Evolutionary conservation across 2,888 invertebrate species (phyloP), one percentile per base, ranked within the genome.

Genomic region (Leucania comma): DNA sequence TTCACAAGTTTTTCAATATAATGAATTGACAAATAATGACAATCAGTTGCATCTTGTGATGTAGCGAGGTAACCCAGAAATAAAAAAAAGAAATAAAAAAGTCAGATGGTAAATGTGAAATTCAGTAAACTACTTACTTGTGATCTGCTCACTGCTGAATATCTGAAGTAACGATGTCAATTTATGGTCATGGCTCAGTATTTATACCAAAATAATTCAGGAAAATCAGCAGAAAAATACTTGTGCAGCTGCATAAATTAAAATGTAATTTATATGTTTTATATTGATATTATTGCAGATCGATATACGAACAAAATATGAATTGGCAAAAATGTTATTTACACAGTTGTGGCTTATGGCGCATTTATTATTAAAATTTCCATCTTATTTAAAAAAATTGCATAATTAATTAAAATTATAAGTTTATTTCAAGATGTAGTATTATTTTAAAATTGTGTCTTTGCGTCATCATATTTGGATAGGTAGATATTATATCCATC

Each of bases 171-270:
- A 42, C 54, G 38, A 69, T 77, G 22, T n/a, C 32, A 20, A 26
- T 32, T 20, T 2, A 29, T 22, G 17, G 50, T 26, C 1, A 6
- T n/a, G 9, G 5, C 20, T 17, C 12, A 50, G 26, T 42, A 48
- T 73, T 56, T 70, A 77, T 73, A 73, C n/a, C 50, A 56, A 69
- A 76, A 35, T 48, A 0, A 54, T 26, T 50, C 9, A 32, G n/a
- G 24, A 20, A 20, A 9, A 60, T 2, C 2, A 6, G 20, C 42
- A 3, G 35, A 38, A 3, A 77, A 73, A 70, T 60, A 77, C n/a
- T 77, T 70, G 17, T 0, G 35, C 42, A 73, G 20, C 22, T 77
- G 70, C 3, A 12, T 5, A 20, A 8, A 20, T 24, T 2, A 38
- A 24, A 69, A 51, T 22, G 24, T n/a, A n/a, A n/a, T n/a, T n/a